Conservation (phyloP, 1,140 invertebrate genomes). For the Sarcophaga peregrina region DNA sequence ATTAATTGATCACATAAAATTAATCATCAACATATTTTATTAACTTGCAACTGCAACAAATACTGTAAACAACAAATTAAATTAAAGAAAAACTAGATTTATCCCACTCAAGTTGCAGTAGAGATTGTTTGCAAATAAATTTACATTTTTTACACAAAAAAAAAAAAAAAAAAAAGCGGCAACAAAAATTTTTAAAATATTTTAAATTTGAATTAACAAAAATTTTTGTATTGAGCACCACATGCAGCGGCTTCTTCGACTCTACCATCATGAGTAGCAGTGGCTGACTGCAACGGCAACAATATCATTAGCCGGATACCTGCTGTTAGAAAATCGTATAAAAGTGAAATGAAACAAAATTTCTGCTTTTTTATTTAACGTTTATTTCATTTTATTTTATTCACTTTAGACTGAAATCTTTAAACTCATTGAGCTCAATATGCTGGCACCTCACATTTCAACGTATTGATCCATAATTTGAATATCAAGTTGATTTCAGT, state of each 20-base stretch:
- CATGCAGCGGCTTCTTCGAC: not conserved
- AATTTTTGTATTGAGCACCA: not conserved
- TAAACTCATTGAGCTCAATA: no score
- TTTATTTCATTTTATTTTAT: no score
- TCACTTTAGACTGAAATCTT: no score
- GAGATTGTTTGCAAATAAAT: not conserved
- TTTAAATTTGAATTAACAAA: not conserved
- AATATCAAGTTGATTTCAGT: no score
- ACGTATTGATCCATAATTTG: no score
- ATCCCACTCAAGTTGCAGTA: not conserved
- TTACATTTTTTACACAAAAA: not conserved
- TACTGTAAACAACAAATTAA: not conserved
- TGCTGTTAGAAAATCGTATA: no score
- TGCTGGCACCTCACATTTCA: no score
- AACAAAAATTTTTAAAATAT: conserved; percentile 1
- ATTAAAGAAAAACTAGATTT: conserved; percentile 19
- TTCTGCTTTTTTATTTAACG: no score
- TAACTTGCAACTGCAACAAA: not conserved
- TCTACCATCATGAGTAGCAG: no score
- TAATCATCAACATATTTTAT: conserved; percentile 23
- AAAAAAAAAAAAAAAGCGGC: not conserved
- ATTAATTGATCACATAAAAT: conserved; percentile 25
- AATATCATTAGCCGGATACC: no score
- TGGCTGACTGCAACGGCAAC: no score
- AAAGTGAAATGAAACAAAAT: no score